Percentiles rank a stretch among this genome's conserved stretches.
phyloP scores from a whole-genome alignment of 2,888 invertebrate genomes.

The Scaptomyza cyrtandrae region DNA sequence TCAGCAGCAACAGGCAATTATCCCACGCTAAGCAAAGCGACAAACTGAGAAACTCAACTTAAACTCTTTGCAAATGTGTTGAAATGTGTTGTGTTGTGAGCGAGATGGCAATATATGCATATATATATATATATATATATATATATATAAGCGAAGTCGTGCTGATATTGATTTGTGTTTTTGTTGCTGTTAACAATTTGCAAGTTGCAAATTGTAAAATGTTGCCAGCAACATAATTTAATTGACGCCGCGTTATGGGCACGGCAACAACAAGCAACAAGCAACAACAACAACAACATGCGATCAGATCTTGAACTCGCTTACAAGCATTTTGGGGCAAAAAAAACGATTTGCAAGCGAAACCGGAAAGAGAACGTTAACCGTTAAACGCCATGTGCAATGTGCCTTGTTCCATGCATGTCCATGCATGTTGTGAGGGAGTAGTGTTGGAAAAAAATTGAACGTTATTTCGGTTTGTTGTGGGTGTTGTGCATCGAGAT shows the following conservation, averaged over 20 bases:
- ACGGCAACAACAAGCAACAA: constrained; percentile 53
- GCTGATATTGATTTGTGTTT: constrained; percentile 68
- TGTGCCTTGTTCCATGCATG: too few relatives aligned
- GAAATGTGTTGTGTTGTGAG: constrained; percentile 7
- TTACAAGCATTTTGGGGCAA: constrained; percentile 59
- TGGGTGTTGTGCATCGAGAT: constrained; percentile 29
- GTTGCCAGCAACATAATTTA: constrained; percentile 81
- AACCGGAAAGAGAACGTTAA: constrained; percentile 64
- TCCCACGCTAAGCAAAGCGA: constrained; percentile 61
- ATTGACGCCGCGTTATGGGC: constrained; percentile 79
- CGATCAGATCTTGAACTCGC: constrained; percentile 60
- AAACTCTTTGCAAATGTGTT: constrained; percentile 2
- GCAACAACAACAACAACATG: constrained; percentile 50
- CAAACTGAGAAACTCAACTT: constrained; percentile 8
- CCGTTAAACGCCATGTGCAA: constrained; percentile 35
- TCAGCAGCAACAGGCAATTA: constrained; percentile 45
- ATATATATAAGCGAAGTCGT: constrained; percentile 40
- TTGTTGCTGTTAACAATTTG: constrained; percentile 76
- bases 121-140: too few relatives aligned
- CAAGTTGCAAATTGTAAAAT: constrained; percentile 76
- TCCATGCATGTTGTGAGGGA: not conserved
- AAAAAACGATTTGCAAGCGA: constrained; percentile 46
- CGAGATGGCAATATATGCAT: constrained; percentile 7
- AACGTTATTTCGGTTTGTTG: constrained; percentile 3
- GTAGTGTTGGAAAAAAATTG: not conserved